Evolutionary conservation across 2,113 vertebrate species (phyloP).

Genomic region (Bubo bubo): DNA sequence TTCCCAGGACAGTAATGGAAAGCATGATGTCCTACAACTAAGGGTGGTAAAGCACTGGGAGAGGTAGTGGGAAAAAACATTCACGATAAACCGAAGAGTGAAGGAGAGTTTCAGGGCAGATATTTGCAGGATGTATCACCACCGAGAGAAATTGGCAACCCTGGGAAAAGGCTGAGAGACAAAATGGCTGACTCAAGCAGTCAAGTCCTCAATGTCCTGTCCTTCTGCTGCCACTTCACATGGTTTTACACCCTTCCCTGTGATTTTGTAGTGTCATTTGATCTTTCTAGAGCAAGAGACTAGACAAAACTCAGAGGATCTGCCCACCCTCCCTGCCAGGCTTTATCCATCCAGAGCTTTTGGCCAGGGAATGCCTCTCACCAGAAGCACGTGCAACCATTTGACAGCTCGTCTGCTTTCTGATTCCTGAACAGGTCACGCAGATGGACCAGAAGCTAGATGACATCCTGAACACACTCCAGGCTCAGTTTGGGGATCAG

Average conservation of each 20-base stretch:
- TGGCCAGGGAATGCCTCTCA: not conserved
- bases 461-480: conserved; percentile 54
- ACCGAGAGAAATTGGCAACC: not conserved
- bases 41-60: conserved; percentile 18
- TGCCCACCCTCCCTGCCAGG: not conserved
- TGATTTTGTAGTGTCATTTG: not conserved
- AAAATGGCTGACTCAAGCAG: not conserved
- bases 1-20: conserved; percentile 37
- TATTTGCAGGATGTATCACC: conserved; percentile 40
- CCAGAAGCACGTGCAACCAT: not conserved
- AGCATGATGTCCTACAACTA: conserved; percentile 12
- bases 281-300: not conserved
- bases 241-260: not conserved
- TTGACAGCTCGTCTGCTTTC: not conserved
- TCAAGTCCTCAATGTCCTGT: not conserved
- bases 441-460: conserved; percentile 74
- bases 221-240: not conserved
- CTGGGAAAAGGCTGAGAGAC: conserved; percentile 3
- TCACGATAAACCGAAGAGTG: not conserved
- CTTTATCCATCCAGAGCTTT: not conserved
- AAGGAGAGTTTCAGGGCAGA: conserved; percentile 35
- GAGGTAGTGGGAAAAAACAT: conserved; percentile 13
- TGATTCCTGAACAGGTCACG: conserved; percentile 52
- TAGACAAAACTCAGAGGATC: not conserved
- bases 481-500: conserved; percentile 16